phyloP scores from a whole-genome alignment of 2,888 invertebrate genomes.

The Stictocephala bisonia region DNA sequence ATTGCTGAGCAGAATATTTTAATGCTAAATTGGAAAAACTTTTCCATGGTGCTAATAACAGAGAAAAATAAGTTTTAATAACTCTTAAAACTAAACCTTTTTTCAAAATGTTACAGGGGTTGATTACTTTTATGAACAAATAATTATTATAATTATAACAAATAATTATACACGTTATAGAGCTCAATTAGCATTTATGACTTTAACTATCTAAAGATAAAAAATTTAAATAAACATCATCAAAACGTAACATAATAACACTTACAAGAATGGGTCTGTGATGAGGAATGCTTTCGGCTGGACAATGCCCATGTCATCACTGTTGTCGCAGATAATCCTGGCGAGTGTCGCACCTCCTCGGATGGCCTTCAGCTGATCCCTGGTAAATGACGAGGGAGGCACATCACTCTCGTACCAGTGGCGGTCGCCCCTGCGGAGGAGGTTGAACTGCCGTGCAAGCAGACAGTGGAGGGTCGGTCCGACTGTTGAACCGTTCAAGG shows the following conservation, averaged over 20 bases:
- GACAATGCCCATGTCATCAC: conserved; percentile 64
- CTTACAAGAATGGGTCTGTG: conserved; percentile 69
- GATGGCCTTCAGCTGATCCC: conserved; percentile 68
- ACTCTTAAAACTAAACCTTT: too few relatives aligned
- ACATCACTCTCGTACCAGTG: conserved; percentile 73
- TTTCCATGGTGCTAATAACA: too few relatives aligned
- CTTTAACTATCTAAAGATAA: too few relatives aligned
- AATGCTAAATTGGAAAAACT: too few relatives aligned
- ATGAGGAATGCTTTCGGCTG: conserved; percentile 69
- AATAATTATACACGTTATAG: too few relatives aligned
- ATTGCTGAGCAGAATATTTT: too few relatives aligned
- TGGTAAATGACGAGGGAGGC: conserved; percentile 67
- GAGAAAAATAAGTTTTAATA: too few relatives aligned
- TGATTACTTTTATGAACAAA: too few relatives aligned
- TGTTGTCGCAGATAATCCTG: conserved; percentile 69
- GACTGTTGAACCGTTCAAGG: conserved; percentile 68
- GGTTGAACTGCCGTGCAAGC: conserved; percentile 69
- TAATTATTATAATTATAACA: too few relatives aligned
- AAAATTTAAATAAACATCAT: neutral
- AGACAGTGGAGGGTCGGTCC: conserved; percentile 73
- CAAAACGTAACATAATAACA: conserved; percentile 42
- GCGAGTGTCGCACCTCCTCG: conserved; percentile 68
- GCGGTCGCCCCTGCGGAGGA: conserved; percentile 69
- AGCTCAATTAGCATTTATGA: too few relatives aligned
- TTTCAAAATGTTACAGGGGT: too few relatives aligned